These are phyloP conservation scores for Tenthredo notha DNA, from an alignment of 2,888 invertebrate species.

Conservation along the genomic window DNA sequence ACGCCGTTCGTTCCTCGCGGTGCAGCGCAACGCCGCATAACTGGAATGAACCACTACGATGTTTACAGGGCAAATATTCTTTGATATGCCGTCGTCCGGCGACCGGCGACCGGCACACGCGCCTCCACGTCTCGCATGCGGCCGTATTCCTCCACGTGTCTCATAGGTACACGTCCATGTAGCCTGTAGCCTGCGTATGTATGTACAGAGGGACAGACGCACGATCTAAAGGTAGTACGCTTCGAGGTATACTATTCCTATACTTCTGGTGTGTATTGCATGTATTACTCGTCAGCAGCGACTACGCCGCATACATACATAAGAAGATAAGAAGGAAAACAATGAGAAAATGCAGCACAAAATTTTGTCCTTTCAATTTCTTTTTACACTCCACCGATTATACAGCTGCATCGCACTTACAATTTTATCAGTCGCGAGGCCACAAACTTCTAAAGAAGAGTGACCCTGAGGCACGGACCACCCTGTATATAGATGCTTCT, in stretches of 20 bases:
- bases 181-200: background rate
- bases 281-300: background rate
- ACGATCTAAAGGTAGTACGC: background rate
- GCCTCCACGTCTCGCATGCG: constrained; percentile 35
- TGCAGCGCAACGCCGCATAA: background rate
- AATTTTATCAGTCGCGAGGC: background rate
- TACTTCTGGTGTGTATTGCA: background rate
- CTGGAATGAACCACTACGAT: constrained; percentile 62
- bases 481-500: background rate
- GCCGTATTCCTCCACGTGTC: constrained; percentile 24
- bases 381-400: background rate
- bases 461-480: background rate
- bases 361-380: background rate
- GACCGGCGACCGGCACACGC: constrained; percentile 65
- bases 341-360: background rate
- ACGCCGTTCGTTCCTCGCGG: background rate
- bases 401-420: background rate
- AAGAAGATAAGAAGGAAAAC: background rate
- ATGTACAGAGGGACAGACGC: background rate
- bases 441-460: background rate
- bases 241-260: background rate
- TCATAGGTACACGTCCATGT: background rate
- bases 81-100: constrained; percentile 71
- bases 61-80: constrained; percentile 75
- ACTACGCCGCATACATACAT: background rate